phyloP scores from a whole-genome alignment of 2,888 invertebrate species.

The Dermolepida albohirtum region DNA sequence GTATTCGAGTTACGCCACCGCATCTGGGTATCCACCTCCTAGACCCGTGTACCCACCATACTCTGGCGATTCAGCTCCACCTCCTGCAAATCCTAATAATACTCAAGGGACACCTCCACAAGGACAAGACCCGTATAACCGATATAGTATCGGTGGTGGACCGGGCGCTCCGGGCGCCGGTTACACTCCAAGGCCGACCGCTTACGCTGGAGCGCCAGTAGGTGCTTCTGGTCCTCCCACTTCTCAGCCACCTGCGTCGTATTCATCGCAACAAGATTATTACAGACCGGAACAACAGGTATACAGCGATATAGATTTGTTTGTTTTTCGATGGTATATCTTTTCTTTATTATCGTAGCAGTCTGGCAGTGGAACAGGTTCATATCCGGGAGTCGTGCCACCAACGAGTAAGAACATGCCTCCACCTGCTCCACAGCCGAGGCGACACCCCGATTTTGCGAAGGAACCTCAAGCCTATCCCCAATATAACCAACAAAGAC shows the following conservation, averaged over 20 bases:
- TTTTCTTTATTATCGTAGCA: constrained; percentile 52
- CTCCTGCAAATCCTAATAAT: constrained; percentile 50
- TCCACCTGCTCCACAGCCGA: constrained; percentile 76
- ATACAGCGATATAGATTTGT: constrained; percentile 22
- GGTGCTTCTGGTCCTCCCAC: constrained; percentile 59
- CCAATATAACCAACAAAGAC: constrained; percentile 74
- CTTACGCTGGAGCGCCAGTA: constrained; percentile 55
- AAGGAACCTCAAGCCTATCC: constrained; percentile 79
- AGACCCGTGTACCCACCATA: constrained; percentile 83
- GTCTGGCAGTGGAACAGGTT: constrained; percentile 59
- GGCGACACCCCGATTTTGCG: constrained; percentile 85
- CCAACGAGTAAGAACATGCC: constrained; percentile 71
- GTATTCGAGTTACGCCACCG: constrained; percentile 67
- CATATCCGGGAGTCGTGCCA: constrained; percentile 63
- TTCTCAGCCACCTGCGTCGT: constrained; percentile 66
- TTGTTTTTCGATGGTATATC: not conserved
- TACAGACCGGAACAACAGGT: constrained; percentile 66
- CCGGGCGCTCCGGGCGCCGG: constrained; percentile 51
- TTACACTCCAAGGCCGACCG: constrained; percentile 62
- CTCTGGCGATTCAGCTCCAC: constrained; percentile 68
- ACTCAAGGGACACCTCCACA: constrained; percentile 60
- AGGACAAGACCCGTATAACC: constrained; percentile 62
- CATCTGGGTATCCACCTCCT: constrained; percentile 67
- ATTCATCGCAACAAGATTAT: constrained; percentile 69
- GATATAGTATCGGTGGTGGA: constrained; percentile 58